A percentile compares a stretch with the other conserved stretches of the same genome.
Evolutionary conservation across 2,113 vertebrate genomes (phyloP).

Genomic region (Dromaius novaehollandiae): DNA sequence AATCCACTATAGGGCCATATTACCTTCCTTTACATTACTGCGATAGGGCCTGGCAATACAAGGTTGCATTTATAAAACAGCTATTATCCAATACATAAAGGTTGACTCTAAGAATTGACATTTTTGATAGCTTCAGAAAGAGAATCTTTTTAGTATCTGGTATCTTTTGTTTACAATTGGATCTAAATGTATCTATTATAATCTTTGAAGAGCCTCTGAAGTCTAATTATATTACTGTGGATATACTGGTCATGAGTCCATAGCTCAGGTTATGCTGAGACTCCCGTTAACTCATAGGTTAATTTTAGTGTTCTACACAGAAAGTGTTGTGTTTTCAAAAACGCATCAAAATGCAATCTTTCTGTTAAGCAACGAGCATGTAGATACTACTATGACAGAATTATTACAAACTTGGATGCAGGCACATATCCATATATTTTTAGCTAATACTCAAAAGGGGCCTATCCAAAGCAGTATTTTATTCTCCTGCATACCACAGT

Average conservation of each 20-base stretch:
- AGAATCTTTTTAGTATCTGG: not conserved
- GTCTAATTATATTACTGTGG: not conserved
- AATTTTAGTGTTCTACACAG: not conserved
- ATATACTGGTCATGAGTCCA: not conserved
- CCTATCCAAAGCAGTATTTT: not conserved
- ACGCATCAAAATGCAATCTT: not conserved
- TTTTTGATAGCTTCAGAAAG: not conserved
- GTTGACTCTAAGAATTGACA: not conserved
- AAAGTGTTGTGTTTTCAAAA: not conserved
- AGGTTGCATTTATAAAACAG: not conserved
- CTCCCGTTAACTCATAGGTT: not conserved
- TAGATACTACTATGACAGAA: not conserved
- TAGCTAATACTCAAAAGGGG: not conserved
- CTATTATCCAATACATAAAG: not conserved
- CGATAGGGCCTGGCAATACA: not conserved
- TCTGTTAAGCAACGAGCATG: not conserved
- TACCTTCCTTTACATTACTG: not conserved
- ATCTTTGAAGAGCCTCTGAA: not conserved
- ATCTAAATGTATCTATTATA: not conserved
- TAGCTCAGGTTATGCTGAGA: not conserved
- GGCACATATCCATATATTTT: not conserved
- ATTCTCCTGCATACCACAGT: not conserved
- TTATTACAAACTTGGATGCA: not conserved
- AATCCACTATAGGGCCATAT: not conserved
- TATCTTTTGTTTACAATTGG: not conserved